These are phyloP conservation scores for Heloderma charlesbogerti DNA, from an alignment of 2,113 vertebrate genomes.

Conservation along the genomic window DNA sequence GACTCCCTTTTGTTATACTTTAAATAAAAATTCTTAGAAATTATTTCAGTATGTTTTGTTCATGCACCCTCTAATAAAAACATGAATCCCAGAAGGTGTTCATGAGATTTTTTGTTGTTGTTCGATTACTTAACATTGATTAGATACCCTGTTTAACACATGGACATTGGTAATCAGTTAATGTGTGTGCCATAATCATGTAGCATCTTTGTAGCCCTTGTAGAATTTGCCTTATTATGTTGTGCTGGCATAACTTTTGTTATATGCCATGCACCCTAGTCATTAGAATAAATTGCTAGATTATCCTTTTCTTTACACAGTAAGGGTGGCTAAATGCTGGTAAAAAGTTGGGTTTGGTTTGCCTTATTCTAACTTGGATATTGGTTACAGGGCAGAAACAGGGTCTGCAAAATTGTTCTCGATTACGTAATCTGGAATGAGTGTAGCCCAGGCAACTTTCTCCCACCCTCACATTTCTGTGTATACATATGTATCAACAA, in stretches of 20 bases:
- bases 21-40: constrained; percentile 56
- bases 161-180: background rate
- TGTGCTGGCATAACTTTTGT: background rate
- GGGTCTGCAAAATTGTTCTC: background rate
- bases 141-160: background rate
- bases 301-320: background rate
- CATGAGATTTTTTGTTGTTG: no score
- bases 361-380: constrained; percentile 2
- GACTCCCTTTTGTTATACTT: constrained; percentile 30
- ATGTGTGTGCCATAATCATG: background rate
- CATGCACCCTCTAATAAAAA: constrained; percentile 16
- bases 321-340: background rate
- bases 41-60: constrained; percentile 32
- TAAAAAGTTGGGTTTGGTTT: background rate
- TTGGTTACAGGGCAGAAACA: background rate
- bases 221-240: background rate
- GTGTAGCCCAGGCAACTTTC: background rate
- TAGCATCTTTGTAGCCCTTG: background rate
- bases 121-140: constrained; percentile 5
- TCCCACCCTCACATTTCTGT: background rate
- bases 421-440: background rate
- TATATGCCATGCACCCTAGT: background rate
- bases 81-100: background rate
- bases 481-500: background rate
- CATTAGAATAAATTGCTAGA: background rate